Conservation (phyloP, 2,113 vertebrate species). For the Alouatta palliata region DNA sequence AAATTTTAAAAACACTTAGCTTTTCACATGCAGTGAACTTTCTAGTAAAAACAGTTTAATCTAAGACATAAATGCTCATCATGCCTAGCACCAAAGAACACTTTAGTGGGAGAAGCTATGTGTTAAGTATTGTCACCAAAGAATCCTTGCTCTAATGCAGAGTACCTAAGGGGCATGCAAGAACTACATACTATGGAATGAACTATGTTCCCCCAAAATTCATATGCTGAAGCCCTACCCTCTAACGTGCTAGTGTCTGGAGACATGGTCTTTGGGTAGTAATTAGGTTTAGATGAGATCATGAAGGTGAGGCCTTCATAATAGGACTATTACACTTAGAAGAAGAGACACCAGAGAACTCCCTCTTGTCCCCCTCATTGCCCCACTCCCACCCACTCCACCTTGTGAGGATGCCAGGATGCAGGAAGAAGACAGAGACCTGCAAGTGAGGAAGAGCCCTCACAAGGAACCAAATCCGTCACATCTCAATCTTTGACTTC, state of each 20-base stretch:
- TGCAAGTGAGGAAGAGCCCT: neutral
- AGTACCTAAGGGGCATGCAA: neutral
- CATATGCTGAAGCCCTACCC: neutral
- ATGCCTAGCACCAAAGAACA: neutral
- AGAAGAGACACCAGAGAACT: neutral
- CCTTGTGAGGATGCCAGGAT: neutral
- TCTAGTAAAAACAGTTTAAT: neutral
- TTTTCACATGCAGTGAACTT: neutral
- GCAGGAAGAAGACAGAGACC: neutral
- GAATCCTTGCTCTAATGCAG: neutral
- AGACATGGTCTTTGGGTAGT: neutral
- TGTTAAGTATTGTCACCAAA: neutral
- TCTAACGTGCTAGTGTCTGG: neutral
- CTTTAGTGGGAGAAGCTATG: neutral
- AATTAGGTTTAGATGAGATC: neutral
- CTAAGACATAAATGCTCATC: neutral
- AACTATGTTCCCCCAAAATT: neutral
- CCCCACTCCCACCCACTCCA: neutral
- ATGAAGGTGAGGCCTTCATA: neutral
- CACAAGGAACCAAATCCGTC: neutral
- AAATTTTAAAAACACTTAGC: constrained; percentile 7
- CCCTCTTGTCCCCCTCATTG: neutral
- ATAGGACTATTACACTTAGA: neutral
- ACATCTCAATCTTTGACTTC: neutral
- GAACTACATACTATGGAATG: neutral